Conservation (phyloP, 2,113 vertebrate genomes). For the Paramisgurnus dabryanus region DNA sequence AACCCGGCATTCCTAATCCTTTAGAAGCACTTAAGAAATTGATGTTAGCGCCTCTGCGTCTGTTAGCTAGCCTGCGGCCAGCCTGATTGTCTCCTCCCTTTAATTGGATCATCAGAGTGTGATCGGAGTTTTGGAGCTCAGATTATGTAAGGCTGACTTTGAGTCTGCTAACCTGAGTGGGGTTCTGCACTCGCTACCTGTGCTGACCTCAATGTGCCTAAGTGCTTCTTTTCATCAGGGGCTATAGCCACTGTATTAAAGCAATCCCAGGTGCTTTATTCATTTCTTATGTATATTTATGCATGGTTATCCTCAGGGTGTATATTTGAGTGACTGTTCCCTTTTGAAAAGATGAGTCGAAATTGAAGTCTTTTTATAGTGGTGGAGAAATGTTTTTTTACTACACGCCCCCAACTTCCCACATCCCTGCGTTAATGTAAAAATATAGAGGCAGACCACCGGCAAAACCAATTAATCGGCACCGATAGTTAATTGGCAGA, state of each 20-base stretch:
- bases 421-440: too few relatives aligned
- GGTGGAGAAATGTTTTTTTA: not conserved
- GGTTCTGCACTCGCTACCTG: slow-evolving; percentile 74
- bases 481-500: too few relatives aligned
- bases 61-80: slow-evolving; percentile 87
- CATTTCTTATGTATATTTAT: slow-evolving; percentile 51
- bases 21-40: slow-evolving; percentile 99
- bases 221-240: slow-evolving; percentile 94
- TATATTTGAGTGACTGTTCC: slow-evolving; percentile 7
- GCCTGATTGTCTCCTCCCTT: slow-evolving; percentile 85
- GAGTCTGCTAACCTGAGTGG: slow-evolving; percentile 83
- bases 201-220: slow-evolving; percentile 98
- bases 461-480: too few relatives aligned
- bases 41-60: slow-evolving; percentile 90
- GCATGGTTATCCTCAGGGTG: slow-evolving; percentile 7
- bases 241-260: slow-evolving; percentile 45
- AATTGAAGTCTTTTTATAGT: slow-evolving; percentile 29
- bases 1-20: slow-evolving; percentile 95
- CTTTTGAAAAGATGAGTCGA: not conserved
- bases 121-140: slow-evolving; percentile 85
- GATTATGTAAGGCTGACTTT: slow-evolving; percentile 97
- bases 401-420: not conserved
- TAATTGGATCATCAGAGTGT: slow-evolving; percentile 99
- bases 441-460: too few relatives aligned
- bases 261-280: slow-evolving; percentile 38